phyloP scores from a whole-genome alignment of 1,140 invertebrate species.

The Eueides isabella region DNA sequence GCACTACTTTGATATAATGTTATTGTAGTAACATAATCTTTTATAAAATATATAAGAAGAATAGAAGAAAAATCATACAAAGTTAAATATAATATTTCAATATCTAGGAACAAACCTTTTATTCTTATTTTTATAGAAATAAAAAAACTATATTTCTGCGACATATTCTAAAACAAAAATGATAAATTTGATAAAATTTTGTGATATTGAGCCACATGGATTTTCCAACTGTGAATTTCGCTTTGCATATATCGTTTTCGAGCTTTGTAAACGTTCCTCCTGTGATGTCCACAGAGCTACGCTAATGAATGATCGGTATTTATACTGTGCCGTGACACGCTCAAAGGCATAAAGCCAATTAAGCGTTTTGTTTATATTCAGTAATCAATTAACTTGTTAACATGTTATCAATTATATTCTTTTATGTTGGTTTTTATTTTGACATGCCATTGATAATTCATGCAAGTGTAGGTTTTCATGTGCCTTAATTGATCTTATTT shows the following conservation, averaged over 20 bases:
- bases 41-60: no score
- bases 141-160: no score
- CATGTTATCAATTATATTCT: background rate
- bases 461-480: background rate
- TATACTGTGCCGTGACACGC: slow-evolving; percentile 20
- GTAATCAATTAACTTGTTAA: slow-evolving; percentile 10
- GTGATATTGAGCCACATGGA: background rate
- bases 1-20: no score
- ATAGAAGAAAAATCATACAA: no score
- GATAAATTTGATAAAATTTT: background rate
- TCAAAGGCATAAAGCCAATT: slow-evolving; percentile 30
- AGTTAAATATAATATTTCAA: no score
- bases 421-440: background rate
- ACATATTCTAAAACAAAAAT: background rate
- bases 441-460: background rate
- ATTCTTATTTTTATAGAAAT: no score
- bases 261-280: slow-evolving; percentile 20
- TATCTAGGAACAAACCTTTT: no score
- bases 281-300: slow-evolving; percentile 16
- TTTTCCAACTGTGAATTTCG: slow-evolving; percentile 5
- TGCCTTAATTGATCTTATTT: no score
- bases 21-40: no score
- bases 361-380: slow-evolving; percentile 24
- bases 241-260: slow-evolving; percentile 3
- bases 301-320: slow-evolving; percentile 41